phyloP scores from a whole-genome alignment of 1,140 invertebrate genomes.

The Brachionus sp. region DNA sequence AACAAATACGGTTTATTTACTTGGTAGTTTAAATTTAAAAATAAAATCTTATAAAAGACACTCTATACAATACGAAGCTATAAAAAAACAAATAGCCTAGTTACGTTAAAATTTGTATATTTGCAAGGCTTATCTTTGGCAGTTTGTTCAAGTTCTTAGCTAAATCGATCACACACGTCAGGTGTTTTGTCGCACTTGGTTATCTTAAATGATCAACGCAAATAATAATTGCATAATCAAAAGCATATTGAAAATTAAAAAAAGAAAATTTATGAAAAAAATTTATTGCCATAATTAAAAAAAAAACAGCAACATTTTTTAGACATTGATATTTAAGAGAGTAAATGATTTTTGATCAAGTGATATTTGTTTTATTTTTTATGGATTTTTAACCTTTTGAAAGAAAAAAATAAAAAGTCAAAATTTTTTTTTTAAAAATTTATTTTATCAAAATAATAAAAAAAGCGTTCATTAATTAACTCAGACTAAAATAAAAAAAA shows the following conservation, averaged over 20 bases:
- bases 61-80: background rate
- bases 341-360: background rate
- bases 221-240: background rate
- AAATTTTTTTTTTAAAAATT: background rate
- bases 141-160: background rate
- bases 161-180: background rate
- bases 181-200: background rate
- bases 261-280: background rate
- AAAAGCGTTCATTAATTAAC: background rate
- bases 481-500: background rate
- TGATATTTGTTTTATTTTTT: background rate
- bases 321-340: background rate
- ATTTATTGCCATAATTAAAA: background rate
- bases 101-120: background rate
- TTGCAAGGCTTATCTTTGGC: background rate
- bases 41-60: conserved; percentile 3
- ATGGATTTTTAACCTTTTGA: background rate
- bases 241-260: background rate
- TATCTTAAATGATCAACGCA: background rate
- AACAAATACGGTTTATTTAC: background rate
- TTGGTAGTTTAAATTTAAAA: background rate
- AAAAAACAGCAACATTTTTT: background rate
- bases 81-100: background rate
- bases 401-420: background rate
- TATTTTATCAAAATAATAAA: background rate